phyloP scores from a whole-genome alignment of 2,113 vertebrate genomes.

The Cariama cristata region DNA sequence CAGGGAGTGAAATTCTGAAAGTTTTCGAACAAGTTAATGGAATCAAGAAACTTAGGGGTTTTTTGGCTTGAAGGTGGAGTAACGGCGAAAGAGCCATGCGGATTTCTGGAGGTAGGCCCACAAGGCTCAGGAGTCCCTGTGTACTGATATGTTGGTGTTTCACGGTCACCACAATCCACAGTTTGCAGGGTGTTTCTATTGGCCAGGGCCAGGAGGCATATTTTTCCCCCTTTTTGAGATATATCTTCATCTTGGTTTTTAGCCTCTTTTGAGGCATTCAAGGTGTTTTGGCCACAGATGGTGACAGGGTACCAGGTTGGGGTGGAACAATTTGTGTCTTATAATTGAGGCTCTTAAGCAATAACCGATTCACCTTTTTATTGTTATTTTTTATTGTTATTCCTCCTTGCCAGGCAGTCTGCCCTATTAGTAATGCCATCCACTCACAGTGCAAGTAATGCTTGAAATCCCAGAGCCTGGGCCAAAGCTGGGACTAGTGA shows the following conservation, averaged over 20 bases:
- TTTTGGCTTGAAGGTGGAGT: background rate
- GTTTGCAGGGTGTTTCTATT: background rate
- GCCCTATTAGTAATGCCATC: background rate
- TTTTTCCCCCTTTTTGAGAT: background rate
- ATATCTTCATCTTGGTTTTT: background rate
- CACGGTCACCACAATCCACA: background rate
- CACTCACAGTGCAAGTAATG: background rate
- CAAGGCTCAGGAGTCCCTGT: background rate
- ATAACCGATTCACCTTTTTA: background rate
- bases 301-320: background rate
- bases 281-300: background rate
- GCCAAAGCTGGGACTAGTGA: background rate
- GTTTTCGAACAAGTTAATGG: background rate
- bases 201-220: background rate
- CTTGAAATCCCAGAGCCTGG: background rate
- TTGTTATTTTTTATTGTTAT: background rate
- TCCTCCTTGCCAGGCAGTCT: background rate
- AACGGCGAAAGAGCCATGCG: rapidly evolving
- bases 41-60: background rate
- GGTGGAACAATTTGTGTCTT: background rate
- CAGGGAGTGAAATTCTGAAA: background rate
- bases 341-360: background rate
- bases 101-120: background rate
- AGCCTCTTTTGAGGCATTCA: background rate
- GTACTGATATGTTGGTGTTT: background rate